phyloP scores from a whole-genome alignment of 2,113 vertebrate genomes.

The Bombycilla garrulus region DNA sequence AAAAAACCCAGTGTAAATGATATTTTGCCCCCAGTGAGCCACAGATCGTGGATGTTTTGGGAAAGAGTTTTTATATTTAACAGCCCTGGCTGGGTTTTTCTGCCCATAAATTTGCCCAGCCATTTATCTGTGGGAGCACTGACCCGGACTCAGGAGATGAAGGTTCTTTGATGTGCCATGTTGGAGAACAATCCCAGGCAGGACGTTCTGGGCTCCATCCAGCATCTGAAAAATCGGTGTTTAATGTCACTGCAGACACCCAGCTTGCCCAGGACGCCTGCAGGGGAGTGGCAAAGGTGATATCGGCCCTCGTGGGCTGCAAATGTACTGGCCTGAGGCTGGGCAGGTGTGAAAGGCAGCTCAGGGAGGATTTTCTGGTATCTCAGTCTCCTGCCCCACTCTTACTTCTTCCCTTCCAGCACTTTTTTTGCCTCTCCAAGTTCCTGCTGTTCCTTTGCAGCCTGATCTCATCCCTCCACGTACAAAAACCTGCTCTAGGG shows the following conservation, averaged over 20 bases:
- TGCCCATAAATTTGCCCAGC: not conserved
- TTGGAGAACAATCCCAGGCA: not conserved
- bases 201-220: not conserved
- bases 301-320: not conserved
- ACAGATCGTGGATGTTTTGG: not conserved
- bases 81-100: not conserved
- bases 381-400: not conserved
- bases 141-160: not conserved
- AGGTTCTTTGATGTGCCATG: accelerated
- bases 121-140: not conserved
- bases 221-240: not conserved
- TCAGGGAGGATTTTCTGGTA: not conserved
- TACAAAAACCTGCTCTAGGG: not conserved
- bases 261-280: not conserved
- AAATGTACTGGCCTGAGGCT: not conserved
- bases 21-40: not conserved
- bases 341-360: not conserved
- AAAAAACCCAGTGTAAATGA: accelerated
- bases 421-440: not conserved
- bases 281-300: not conserved
- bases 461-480: not conserved
- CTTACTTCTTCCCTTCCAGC: not conserved
- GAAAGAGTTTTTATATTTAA: not conserved
- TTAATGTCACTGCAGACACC: not conserved
- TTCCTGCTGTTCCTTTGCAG: not conserved